A percentile compares a stretch with the other conserved stretches of the same genome.
phyloP scores from a whole-genome alignment of 2,113 vertebrate genomes.

The Phrynocephalus versicolor region DNA sequence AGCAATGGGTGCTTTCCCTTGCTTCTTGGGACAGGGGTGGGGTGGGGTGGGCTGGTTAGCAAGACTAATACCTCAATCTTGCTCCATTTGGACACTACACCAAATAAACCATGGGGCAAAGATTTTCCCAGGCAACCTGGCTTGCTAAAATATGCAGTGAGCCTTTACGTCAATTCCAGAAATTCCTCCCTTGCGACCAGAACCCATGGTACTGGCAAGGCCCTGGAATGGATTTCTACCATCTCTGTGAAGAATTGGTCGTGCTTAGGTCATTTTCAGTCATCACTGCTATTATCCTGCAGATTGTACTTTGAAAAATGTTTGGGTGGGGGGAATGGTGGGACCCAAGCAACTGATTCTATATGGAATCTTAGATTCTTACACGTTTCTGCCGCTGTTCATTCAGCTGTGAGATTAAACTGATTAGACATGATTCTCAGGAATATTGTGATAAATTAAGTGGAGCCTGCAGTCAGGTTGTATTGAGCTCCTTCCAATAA shows the following conservation, averaged over 20 bases:
- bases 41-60: too few species aligned
- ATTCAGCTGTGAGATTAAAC: slow-evolving; percentile 15
- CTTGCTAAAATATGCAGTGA: not conserved
- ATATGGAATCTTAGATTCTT: slow-evolving; percentile 29
- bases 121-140: not conserved
- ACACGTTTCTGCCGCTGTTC: not conserved
- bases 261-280: not conserved
- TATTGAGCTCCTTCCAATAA: slow-evolving; percentile 15
- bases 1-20: too few species aligned
- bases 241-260: not conserved
- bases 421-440: not conserved
- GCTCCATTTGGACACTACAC: too few species aligned
- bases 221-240: too few species aligned
- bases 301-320: not conserved
- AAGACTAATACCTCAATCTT: too few species aligned
- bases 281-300: not conserved
- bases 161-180: not conserved
- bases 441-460: slow-evolving; percentile 11
- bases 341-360: not conserved
- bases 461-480: not conserved
- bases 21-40: too few species aligned
- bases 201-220: not conserved
- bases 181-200: not conserved
- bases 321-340: too few species aligned
- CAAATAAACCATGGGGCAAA: too few species aligned